Evolutionary conservation across 1,140 invertebrate genomes (phyloP).

Genomic region (Lasioglossum albipes): DNA sequence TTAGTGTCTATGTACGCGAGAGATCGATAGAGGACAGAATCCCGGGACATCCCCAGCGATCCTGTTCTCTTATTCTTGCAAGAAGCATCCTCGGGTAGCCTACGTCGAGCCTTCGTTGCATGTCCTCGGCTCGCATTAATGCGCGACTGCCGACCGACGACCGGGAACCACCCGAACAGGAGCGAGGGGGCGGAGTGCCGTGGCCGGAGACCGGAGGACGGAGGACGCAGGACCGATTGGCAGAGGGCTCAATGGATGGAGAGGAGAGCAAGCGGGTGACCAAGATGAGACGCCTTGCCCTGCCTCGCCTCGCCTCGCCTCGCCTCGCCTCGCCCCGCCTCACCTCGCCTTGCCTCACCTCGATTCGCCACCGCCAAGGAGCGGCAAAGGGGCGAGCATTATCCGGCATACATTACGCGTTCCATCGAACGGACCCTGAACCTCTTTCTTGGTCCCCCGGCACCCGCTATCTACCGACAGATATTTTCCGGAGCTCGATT

Average conservation of each 20-base stretch:
- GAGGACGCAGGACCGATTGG: not conserved
- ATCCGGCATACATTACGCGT: conserved; percentile 48
- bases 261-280: not conserved
- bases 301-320: too few relatives aligned
- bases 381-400: conserved; percentile 12
- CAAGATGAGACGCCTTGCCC: not conserved
- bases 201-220: not conserved
- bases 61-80: conserved; percentile 80
- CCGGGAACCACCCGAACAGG: conserved; percentile 3
- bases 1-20: conserved; percentile 77
- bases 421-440: not conserved
- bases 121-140: conserved; percentile 68
- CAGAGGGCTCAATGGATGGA: not conserved
- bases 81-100: conserved; percentile 75
- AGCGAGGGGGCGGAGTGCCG: too few relatives aligned
- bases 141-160: conserved; percentile 26
- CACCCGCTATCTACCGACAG: not conserved
- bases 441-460: conserved; percentile 7
- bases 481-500: conserved; percentile 17
- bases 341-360: too few relatives aligned
- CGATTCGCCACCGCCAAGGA: not conserved
- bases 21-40: conserved; percentile 80
- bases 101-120: conserved; percentile 63
- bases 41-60: conserved; percentile 79
- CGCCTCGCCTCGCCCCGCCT: too few relatives aligned